Conservation (phyloP, 2,113 vertebrate species). For the Phyllopteryx taeniolatus region DNA sequence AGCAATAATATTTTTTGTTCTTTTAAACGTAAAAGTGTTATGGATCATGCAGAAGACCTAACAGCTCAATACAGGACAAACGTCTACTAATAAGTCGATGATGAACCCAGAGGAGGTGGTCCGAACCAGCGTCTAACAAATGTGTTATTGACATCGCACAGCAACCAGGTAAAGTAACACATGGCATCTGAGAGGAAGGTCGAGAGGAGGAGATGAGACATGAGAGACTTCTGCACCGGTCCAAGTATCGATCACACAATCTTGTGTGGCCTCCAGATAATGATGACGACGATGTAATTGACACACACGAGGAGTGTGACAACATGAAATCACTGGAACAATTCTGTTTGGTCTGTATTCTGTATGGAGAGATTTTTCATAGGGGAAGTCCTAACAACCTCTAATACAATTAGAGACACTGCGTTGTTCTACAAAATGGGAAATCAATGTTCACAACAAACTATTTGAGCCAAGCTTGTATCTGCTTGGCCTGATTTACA, state of each 20-base stretch:
- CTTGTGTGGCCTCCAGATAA: slow-evolving; percentile 35
- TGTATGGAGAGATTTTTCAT: slow-evolving; percentile 12
- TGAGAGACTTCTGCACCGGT: slow-evolving; percentile 24
- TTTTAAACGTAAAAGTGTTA: slow-evolving; percentile 28
- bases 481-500: not conserved
- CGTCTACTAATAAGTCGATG: slow-evolving; percentile 63
- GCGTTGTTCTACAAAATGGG: slow-evolving; percentile 30
- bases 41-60: slow-evolving; percentile 39
- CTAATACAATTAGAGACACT: slow-evolving; percentile 29
- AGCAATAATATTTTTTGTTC: not conserved
- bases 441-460: slow-evolving; percentile 45
- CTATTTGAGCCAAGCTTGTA: slow-evolving; percentile 8
- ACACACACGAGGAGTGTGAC: slow-evolving; percentile 33
- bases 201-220: slow-evolving; percentile 16
- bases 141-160: slow-evolving; percentile 61
- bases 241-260: slow-evolving; percentile 49
- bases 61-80: slow-evolving; percentile 68
- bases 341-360: slow-evolving; percentile 6
- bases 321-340: slow-evolving; percentile 33
- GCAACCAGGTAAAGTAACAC: slow-evolving; percentile 42
- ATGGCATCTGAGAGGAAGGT: slow-evolving; percentile 18
- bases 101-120: slow-evolving; percentile 47
- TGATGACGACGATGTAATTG: slow-evolving; percentile 34
- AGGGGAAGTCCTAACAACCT: slow-evolving; percentile 7
- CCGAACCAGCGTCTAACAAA: slow-evolving; percentile 44